Conservation (phyloP, 2,113 vertebrate genomes). For the Epinephelus cyanopodus region DNA sequence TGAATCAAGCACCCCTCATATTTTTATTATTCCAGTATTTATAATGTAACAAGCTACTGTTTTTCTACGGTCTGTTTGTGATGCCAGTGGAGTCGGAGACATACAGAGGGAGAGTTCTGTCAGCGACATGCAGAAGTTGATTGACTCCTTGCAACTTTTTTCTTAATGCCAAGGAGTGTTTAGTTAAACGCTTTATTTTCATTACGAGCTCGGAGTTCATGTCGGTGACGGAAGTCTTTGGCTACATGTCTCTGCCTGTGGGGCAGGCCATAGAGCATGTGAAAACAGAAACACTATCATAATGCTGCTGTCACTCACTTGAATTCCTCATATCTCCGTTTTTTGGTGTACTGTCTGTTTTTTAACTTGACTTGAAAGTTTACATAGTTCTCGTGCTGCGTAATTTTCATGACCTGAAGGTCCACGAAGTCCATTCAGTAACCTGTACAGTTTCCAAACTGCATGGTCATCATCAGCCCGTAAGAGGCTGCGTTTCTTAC, state of each 20-base stretch:
- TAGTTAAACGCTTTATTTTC: constrained; percentile 5
- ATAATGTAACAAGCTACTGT: constrained; percentile 65
- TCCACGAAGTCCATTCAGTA: constrained; percentile 30
- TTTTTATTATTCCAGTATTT: constrained; percentile 72
- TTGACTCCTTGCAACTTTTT: not conserved
- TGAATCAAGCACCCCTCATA: constrained; percentile 49
- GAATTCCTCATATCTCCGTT: constrained; percentile 45
- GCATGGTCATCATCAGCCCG: constrained; percentile 63
- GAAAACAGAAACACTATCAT: constrained; percentile 69
- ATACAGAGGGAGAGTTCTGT: constrained; percentile 27
- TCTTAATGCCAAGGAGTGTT: constrained; percentile 58
- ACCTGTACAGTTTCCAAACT: constrained; percentile 67
- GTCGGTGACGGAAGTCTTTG: not conserved
- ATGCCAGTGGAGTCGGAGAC: constrained; percentile 51
- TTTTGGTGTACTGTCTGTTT: constrained; percentile 32
- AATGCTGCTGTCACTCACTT: constrained; percentile 71
- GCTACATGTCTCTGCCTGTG: constrained; percentile 38
- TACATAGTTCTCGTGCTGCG: constrained; percentile 45
- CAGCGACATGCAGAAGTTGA: not conserved
- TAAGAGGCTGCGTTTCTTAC: constrained; percentile 21
- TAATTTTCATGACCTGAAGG: constrained; percentile 11
- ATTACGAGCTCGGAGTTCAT: not conserved
- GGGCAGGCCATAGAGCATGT: constrained; percentile 75
- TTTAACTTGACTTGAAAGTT: constrained; percentile 51
- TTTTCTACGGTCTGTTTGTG: constrained; percentile 73